Evolutionary conservation across 2,888 invertebrate species (phyloP).

Genomic region (Lumbricus terrestris): DNA sequence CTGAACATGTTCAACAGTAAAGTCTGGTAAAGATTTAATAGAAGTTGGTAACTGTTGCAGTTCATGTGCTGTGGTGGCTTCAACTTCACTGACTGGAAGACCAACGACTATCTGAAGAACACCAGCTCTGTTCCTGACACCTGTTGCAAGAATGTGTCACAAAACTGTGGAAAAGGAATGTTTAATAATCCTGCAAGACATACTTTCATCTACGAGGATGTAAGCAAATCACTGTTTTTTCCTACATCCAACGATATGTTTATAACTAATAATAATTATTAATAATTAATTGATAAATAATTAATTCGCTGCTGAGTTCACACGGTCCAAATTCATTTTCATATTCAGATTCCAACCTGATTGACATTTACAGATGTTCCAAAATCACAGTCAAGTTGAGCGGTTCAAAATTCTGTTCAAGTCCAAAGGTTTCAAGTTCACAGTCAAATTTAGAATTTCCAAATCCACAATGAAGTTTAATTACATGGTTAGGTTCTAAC

Average conservation of each 20-base stretch:
- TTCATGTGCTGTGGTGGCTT: constrained; percentile 80
- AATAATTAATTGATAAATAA: not conserved
- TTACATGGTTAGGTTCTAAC: too few relatives aligned
- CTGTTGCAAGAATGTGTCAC: constrained; percentile 65
- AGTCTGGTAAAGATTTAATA: not conserved
- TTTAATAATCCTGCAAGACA: not conserved
- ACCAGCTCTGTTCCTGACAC: constrained; percentile 73
- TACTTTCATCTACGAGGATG: not conserved
- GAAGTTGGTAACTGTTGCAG: constrained; percentile 58
- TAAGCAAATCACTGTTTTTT: too few relatives aligned
- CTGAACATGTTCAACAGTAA: not conserved
- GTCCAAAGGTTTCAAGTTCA: too few relatives aligned
- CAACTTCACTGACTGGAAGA: constrained; percentile 78
- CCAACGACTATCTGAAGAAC: constrained; percentile 69
- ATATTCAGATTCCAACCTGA: not conserved
- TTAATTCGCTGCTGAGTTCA: not conserved
- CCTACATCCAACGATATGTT: not conserved
- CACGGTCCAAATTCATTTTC: not conserved
- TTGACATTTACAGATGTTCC: not conserved
- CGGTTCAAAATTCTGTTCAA: not conserved
- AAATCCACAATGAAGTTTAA: too few relatives aligned
- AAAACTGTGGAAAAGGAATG: not conserved
- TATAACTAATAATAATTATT: not conserved
- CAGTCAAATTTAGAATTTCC: too few relatives aligned
- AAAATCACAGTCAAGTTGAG: not conserved